A percentile compares a stretch with the other conserved stretches of the same genome.
Evolutionary conservation across 2,797 vertebrate genomes (phyloP).

Genomic region (Chlorospingus semifuscus): DNA sequence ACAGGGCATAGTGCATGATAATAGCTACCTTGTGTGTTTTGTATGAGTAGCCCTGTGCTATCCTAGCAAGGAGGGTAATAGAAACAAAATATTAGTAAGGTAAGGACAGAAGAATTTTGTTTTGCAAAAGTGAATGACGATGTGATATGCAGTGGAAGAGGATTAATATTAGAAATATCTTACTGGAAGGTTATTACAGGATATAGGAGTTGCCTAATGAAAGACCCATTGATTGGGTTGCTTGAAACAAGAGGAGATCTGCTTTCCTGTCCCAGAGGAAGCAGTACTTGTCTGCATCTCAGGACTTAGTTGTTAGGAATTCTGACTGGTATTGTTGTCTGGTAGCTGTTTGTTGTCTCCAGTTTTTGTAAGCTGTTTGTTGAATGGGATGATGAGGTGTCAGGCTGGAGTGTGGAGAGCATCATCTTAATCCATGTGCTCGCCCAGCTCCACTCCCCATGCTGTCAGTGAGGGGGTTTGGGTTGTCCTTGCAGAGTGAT

Average conservation of each 20-base stretch:
- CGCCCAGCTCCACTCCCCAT: rapidly evolving
- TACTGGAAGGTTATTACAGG: not conserved
- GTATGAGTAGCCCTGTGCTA: not conserved
- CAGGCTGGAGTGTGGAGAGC: not conserved
- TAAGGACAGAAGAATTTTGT: not conserved
- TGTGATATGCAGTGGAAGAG: not conserved
- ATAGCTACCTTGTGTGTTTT: not conserved
- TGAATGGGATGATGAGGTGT: not conserved
- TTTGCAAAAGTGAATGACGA: not conserved
- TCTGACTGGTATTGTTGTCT: not conserved
- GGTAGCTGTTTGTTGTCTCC: not conserved
- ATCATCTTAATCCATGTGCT: not conserved
- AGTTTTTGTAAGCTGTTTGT: not conserved
- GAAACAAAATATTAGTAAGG: not conserved
- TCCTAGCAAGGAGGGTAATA: not conserved
- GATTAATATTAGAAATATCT: not conserved
- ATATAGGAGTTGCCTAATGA: not conserved
- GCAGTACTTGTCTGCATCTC: not conserved
- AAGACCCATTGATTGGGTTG: not conserved
- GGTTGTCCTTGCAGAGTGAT: not conserved
- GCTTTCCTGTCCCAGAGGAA: not conserved
- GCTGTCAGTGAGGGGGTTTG: not conserved
- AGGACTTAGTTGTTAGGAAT: not conserved
- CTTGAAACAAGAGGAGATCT: not conserved
- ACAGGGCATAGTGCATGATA: not conserved